These are phyloP conservation scores for Drosophila leontia DNA, from an alignment of 1,140 invertebrate genomes.

Conservation along the genomic window DNA sequence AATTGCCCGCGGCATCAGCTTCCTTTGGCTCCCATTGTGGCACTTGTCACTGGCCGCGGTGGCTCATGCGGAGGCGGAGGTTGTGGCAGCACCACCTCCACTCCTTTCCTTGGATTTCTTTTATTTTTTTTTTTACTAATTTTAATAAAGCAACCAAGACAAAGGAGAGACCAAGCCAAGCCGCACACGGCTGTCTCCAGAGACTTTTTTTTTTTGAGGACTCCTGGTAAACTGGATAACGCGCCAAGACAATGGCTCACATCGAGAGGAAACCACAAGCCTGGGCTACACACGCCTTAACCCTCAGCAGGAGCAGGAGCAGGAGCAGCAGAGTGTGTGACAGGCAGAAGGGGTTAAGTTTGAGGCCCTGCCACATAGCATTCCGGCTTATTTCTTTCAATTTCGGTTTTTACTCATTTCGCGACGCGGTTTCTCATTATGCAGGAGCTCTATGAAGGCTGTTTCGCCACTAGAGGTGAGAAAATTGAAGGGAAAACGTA, in stretches of 20 bases:
- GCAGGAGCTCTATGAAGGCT: constrained; percentile 20
- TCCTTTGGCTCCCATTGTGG: constrained; percentile 33
- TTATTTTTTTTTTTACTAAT: constrained; percentile 75
- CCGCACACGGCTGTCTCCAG: constrained; percentile 9
- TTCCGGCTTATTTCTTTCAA: constrained; percentile 62
- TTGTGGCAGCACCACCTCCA: neutral
- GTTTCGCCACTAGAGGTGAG: constrained; percentile 6
- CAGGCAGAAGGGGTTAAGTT: constrained; percentile 17
- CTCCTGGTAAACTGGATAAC: constrained; percentile 15
- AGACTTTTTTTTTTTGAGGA: constrained; percentile 22
- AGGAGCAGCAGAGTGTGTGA: constrained; percentile 2
- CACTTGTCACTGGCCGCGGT: constrained; percentile 61
- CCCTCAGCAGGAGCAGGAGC: neutral
- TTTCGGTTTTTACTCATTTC: constrained; percentile 65
- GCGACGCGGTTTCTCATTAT: constrained; percentile 69
- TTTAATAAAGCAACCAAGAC: constrained; percentile 76
- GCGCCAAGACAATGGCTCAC: constrained; percentile 73
- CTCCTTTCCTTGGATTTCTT: constrained; percentile 39
- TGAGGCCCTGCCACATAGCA: constrained; percentile 47
- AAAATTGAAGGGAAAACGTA: neutral
- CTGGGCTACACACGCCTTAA: constrained; percentile 35
- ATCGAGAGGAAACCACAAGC: constrained; percentile 79
- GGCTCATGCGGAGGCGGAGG: neutral
- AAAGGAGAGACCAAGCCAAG: constrained; percentile 34
- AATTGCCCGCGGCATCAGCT: constrained; percentile 65